A percentile compares a stretch with the other conserved stretches of the same genome.
Evolutionary conservation across 2,888 invertebrate genomes (phyloP).

Genomic region (Mycogona germanica): DNA sequence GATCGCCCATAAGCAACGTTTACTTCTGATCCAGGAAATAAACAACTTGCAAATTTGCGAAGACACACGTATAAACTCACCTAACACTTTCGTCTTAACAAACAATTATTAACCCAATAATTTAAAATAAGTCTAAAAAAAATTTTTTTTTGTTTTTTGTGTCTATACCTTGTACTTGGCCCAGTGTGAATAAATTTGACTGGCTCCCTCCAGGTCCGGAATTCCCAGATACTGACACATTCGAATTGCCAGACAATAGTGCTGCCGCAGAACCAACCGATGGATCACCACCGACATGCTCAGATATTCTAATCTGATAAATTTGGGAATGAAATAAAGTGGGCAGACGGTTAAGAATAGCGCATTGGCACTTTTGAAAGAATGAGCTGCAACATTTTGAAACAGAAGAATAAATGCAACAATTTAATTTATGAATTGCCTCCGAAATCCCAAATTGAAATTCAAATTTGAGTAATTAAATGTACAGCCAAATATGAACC

Average conservation of each 20-base stretch:
- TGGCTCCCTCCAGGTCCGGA: slow-evolving; percentile 61
- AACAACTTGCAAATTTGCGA: not conserved
- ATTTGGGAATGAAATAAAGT: too few species aligned
- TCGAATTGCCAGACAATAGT: slow-evolving; percentile 81
- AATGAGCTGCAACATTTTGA: too few species aligned
- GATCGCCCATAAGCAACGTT: too few species aligned
- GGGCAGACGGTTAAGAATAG: too few species aligned
- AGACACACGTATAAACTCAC: not conserved
- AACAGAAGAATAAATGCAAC: not conserved
- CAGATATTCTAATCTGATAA: slow-evolving; percentile 33
- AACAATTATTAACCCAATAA: too few species aligned
- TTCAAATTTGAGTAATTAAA: too few species aligned
- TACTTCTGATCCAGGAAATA: not conserved
- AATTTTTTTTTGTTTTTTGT: not conserved
- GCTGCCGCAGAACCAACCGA: slow-evolving; percentile 70
- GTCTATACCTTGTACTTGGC: slow-evolving; percentile 76
- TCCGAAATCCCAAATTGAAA: not conserved
- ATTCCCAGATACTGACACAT: slow-evolving; percentile 79
- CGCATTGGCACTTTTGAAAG: not conserved
- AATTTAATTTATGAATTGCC: not conserved
- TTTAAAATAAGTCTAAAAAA: too few species aligned
- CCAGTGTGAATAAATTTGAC: slow-evolving; percentile 88
- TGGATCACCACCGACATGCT: slow-evolving; percentile 68
- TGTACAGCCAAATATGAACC: too few species aligned
- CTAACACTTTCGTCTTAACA: too few species aligned